Evolutionary conservation across 2,888 invertebrate species (phyloP).

Genomic region (Pseudoips prasinana): DNA sequence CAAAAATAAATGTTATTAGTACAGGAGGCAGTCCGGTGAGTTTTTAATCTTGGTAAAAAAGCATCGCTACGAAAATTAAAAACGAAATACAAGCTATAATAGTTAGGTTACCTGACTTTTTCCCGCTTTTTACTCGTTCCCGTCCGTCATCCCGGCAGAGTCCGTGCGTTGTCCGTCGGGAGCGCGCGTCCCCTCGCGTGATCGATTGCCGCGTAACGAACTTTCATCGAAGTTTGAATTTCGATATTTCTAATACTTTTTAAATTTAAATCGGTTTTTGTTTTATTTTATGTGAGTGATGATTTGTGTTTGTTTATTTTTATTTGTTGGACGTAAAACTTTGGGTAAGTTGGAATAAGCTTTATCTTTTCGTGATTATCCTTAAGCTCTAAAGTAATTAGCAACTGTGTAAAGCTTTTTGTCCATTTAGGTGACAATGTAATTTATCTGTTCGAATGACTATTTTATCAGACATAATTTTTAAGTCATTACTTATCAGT

Average conservation of each 20-base stretch:
- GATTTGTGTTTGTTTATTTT: constrained; percentile 18
- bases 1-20: no score
- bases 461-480: no score
- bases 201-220: constrained; percentile 34
- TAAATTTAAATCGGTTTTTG: constrained; percentile 6
- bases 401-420: no score
- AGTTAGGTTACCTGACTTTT: constrained; percentile 14
- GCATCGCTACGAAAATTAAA: constrained; percentile 29
- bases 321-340: constrained; percentile 34
- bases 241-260: constrained; percentile 9
- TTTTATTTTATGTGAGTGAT: constrained; percentile 30
- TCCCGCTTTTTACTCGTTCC: constrained; percentile 26
- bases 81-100: constrained; percentile 22
- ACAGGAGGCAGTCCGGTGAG: no score
- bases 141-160: constrained; percentile 45
- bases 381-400: no score
- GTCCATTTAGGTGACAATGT: no score
- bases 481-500: no score
- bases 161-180: constrained; percentile 53
- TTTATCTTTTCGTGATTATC: no score
- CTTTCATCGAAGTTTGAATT: constrained; percentile 37
- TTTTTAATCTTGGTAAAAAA: constrained; percentile 31
- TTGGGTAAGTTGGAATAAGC: constrained; percentile 28
- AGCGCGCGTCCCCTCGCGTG: constrained; percentile 48
- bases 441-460: no score